phyloP scores from a whole-genome alignment of 2,888 invertebrate genomes.

The Agriopis leucophaearia region DNA sequence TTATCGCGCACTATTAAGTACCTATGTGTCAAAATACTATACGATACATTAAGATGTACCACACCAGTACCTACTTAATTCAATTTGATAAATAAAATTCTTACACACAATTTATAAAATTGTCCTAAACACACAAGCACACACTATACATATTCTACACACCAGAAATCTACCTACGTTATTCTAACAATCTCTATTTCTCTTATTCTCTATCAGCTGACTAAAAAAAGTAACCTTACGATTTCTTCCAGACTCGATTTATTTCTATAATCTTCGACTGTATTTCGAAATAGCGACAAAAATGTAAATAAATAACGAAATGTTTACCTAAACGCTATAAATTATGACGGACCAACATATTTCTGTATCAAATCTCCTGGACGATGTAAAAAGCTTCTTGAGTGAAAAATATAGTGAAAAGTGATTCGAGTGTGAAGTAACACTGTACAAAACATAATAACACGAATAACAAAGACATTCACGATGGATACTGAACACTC shows the following conservation, averaged over 20 bases:
- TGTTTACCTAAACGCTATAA: not conserved
- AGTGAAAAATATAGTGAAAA: constrained; percentile 17
- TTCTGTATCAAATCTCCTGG: not conserved
- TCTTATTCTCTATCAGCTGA: not conserved
- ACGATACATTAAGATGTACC: no score
- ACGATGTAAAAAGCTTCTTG: constrained; percentile 13
- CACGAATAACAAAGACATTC: constrained; percentile 33
- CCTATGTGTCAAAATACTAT: not conserved
- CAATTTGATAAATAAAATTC: no score
- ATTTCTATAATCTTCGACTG: not conserved
- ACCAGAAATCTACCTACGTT: not conserved
- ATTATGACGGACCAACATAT: constrained; percentile 17
- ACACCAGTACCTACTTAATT: no score
- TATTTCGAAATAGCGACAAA: constrained; percentile 12
- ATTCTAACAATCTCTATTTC: not conserved
- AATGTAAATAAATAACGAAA: not conserved
- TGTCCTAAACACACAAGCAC: not conserved
- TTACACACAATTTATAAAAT: no score
- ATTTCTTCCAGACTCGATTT: constrained; percentile 14
- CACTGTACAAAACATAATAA: constrained; percentile 34
- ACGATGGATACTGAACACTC: constrained; percentile 73
- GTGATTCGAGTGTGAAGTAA: constrained; percentile 22
- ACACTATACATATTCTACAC: not conserved
- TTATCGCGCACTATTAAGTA: no score
- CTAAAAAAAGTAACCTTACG: not conserved